phyloP scores from a whole-genome alignment of 2,797 vertebrate genomes.

The Mus minutoides region DNA sequence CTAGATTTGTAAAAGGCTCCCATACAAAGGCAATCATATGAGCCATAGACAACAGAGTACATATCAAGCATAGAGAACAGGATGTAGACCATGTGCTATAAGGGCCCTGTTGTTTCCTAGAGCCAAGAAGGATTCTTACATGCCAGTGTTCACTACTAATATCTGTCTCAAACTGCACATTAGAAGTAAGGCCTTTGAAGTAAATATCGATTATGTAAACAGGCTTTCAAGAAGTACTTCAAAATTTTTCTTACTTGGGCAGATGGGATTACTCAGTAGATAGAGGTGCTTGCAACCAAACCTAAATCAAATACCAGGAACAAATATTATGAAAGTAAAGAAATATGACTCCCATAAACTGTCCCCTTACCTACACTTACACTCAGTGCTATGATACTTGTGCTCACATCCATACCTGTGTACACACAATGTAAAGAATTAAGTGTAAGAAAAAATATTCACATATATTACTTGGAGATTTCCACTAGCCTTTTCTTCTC shows the following conservation, averaged over 20 bases:
- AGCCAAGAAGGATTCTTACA: background rate
- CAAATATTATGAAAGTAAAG: background rate
- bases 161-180: background rate
- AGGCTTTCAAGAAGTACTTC: background rate
- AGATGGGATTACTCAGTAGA: background rate
- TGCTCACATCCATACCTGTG: too few species aligned
- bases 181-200: background rate
- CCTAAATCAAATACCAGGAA: background rate
- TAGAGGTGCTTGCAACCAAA: background rate
- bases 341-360: too few species aligned
- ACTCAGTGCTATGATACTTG: background rate
- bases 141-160: accelerated
- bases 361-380: background rate
- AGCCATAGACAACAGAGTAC: accelerated
- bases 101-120: background rate
- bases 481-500: background rate
- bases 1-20: background rate
- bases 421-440: background rate
- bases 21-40: accelerated
- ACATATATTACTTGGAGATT: background rate
- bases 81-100: background rate
- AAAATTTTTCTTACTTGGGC: background rate
- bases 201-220: background rate
- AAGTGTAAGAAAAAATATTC: background rate
- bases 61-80: accelerated